These are phyloP conservation scores for Cryptus viduatorius DNA, from an alignment of 2,888 invertebrate species.

Conservation along the genomic window DNA sequence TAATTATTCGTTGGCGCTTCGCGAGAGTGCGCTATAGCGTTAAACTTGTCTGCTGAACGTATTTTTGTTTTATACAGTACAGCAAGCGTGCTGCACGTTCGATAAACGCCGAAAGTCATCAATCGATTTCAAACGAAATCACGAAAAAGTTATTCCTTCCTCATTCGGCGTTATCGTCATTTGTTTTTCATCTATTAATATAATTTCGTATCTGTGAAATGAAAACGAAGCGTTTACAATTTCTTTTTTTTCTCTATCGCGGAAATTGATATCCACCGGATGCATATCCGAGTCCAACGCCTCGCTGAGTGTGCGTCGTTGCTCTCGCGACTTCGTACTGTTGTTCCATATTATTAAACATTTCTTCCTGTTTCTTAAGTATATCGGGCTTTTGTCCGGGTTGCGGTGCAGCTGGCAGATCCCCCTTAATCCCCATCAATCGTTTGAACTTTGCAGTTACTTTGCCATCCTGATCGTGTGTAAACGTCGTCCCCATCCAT, in stretches of 20 bases:
- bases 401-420: conserved; percentile 81
- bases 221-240: conserved; percentile 28
- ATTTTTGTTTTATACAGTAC: background rate
- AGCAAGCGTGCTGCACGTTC: background rate
- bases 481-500: conserved; percentile 95
- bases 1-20: conserved; percentile 25
- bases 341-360: conserved; percentile 97
- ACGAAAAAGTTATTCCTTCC: conserved; percentile 9
- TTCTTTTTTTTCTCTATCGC: conserved; percentile 80
- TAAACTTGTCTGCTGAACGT: conserved; percentile 10
- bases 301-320: conserved; percentile 97
- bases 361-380: conserved; percentile 91
- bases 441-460: conserved; percentile 98
- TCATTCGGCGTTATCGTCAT: conserved; percentile 21
- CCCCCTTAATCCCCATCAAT: conserved; percentile 96
- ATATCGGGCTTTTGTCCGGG: conserved; percentile 86
- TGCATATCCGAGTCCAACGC: conserved; percentile 93
- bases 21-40: conserved; percentile 7
- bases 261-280: conserved; percentile 86
- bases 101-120: conserved; percentile 8
- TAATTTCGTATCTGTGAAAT: conserved; percentile 34
- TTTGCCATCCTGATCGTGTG: conserved; percentile 96
- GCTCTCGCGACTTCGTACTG: conserved; percentile 98
- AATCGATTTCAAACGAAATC: conserved; percentile 4
- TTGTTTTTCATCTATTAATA: conserved; percentile 36